Conservation (phyloP, 2,113 vertebrate genomes). For the Calyptomena viridis region DNA sequence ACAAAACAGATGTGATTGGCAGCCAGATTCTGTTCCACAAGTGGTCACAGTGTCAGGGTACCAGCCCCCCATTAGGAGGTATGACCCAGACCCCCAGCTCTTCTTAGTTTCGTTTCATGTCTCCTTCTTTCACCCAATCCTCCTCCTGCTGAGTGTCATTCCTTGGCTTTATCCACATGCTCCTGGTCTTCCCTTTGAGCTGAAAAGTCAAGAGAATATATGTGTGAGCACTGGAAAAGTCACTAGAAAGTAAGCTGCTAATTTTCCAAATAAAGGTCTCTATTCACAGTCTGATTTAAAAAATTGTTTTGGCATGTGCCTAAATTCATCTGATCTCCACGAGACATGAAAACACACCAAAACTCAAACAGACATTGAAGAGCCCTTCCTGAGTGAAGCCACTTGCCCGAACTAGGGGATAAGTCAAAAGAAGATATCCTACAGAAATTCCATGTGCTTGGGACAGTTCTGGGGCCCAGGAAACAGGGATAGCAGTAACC, state of each 20-base stretch:
- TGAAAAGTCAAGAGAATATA: conserved; percentile 29
- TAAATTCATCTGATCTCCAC: not conserved
- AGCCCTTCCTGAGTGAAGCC: not conserved
- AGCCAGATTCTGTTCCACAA: not conserved
- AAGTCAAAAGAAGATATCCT: not conserved
- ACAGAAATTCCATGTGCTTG: not conserved
- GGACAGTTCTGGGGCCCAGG: not conserved
- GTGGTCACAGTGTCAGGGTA: not conserved
- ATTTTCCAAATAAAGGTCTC: not conserved
- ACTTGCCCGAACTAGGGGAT: not conserved
- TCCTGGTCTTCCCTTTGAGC: conserved; percentile 20
- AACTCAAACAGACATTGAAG: not conserved
- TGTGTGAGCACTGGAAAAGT: not conserved
- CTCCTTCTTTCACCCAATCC: not conserved
- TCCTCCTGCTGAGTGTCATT: not conserved
- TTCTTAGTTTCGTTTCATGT: conserved; percentile 14
- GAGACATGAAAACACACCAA: not conserved
- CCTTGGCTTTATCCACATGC: not conserved
- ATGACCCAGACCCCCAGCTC: not conserved
- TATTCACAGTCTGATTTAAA: not conserved
- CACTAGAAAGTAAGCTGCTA: not conserved
- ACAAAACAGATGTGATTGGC: not conserved
- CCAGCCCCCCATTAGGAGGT: not conserved
- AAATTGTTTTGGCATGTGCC: not conserved
- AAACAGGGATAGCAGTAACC: not conserved